phyloP scores from a whole-genome alignment of 2,113 vertebrate genomes.

The Anthoscopus minutus region DNA sequence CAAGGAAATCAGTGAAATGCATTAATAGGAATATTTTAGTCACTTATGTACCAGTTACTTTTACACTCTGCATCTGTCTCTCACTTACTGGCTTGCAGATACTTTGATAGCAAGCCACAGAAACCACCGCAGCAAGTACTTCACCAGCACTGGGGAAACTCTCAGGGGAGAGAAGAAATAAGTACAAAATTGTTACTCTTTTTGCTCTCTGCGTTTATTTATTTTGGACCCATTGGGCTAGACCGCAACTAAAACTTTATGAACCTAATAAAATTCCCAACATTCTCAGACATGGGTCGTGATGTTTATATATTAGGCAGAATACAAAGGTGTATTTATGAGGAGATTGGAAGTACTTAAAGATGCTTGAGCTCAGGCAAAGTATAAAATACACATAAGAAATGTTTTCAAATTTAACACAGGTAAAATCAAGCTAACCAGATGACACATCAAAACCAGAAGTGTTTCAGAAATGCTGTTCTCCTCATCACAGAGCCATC shows the following conservation, averaged over 20 bases:
- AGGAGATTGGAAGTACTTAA: conserved; percentile 49
- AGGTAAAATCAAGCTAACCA: neutral
- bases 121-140: conserved; percentile 43
- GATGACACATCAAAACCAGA: neutral
- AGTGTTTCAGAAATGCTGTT: neutral
- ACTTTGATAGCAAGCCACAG: conserved; percentile 18
- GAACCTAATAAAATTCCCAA: conserved; percentile 80
- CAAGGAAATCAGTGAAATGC: neutral
- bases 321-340: conserved; percentile 77
- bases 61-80: neutral
- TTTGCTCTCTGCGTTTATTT: conserved; percentile 72
- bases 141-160: neutral
- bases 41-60: neutral
- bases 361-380: conserved; percentile 34
- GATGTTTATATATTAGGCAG: conserved; percentile 68
- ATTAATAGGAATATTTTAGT: neutral
- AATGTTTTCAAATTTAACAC: neutral
- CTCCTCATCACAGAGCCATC: neutral
- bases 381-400: neutral
- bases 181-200: conserved; percentile 62
- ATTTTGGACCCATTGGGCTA: conserved; percentile 69
- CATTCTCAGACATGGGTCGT: conserved; percentile 77
- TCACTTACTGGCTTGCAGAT: neutral
- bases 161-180: conserved; percentile 21
- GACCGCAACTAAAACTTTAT: conserved; percentile 76